Base-by-base conservation (phyloP, 1,140 invertebrate genomes). In the Saccostrea echinata region DNA sequence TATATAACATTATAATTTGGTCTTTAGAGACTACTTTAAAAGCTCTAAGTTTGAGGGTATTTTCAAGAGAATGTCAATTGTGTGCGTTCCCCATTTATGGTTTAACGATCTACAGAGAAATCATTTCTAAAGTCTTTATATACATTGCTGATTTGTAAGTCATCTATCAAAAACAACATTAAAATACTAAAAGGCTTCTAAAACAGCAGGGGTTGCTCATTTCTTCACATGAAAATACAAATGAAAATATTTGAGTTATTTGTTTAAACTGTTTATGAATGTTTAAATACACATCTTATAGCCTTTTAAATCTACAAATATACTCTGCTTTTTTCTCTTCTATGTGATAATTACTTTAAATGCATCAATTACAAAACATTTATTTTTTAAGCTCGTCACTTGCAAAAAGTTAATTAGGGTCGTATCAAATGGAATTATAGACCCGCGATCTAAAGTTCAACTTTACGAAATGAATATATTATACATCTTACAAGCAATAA, bases 131-230 rank as follows among this genome's bases (percentile, higher is more conserved):
- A 33, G 27, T 4, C 27, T 76, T 76, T 76, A 76, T 76, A 27
- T 76, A 76, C 68, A 76, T 76, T 76, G 12, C 68, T 76, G 68
- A 76, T 76, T 27, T 76, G 57, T 76, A 76, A 76, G 68, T 76
- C 68, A 76, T 18, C 68, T 35, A 76, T 30, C 24, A 76, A 27
- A 76, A 64, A 76, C 68, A 27, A 76, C 68, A 76, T 76, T 76
- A 76, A 76, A 76, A 76, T 76, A 30, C 68, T 76, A 16, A 9
- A 68, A 33, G 30, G 9, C 24, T 33, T 76, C 68, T 27, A 30
- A 30, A 33, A 30, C 68, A 30, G 27, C 68, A 76, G 68, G 68
- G 68, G 68, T 76, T 27, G 24, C 27, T 30, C 16, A 71, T 71
- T 71, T 71, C 27, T 71, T 68, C 27, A 12, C 68, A 21, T 61